A percentile compares a stretch with the other conserved stretches of the same genome.
Conservation (phyloP, 1,140 invertebrate genomes). For the Aporrectodea caliginosa region DNA sequence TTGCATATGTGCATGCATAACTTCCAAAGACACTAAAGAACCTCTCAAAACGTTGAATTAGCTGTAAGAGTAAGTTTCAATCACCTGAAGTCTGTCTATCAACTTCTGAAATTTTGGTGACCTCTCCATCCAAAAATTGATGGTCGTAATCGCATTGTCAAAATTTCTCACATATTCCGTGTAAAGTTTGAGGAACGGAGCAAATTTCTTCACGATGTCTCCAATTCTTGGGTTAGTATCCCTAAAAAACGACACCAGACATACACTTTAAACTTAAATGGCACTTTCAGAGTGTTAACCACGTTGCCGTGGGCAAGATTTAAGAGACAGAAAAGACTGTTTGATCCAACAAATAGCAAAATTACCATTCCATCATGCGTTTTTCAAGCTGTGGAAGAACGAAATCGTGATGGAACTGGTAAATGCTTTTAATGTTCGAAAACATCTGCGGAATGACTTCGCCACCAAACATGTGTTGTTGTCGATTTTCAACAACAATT, state of each 20-base stretch:
- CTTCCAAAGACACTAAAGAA: too few relatives aligned
- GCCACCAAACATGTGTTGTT: conserved; percentile 56
- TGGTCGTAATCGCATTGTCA: conserved; percentile 61
- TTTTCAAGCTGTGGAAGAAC: conserved; percentile 60
- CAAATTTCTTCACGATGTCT: conserved; percentile 64
- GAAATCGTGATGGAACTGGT: conserved; percentile 61
- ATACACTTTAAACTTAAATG: too few relatives aligned
- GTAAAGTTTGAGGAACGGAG: conserved; percentile 67
- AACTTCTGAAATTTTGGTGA: conserved; percentile 60
- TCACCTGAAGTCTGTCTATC: conserved; percentile 63
- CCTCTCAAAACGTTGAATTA: too few relatives aligned
- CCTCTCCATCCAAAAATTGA: conserved; percentile 60
- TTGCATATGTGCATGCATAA: too few relatives aligned
- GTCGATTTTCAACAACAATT: conserved; percentile 49
- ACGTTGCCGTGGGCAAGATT: background rate
- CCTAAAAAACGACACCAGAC: too few relatives aligned
- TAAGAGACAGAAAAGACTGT: background rate
- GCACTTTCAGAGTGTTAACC: too few relatives aligned
- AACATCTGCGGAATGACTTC: conserved; percentile 61
- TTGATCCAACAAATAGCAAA: background rate
- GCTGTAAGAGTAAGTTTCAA: too few relatives aligned
- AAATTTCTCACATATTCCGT: conserved; percentile 66
- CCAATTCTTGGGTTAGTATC: conserved; percentile 53
- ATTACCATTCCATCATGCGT: conserved; percentile 58
- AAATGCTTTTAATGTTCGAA: conserved; percentile 62